Evolutionary conservation across 2,888 invertebrate species (phyloP).

Genomic region (Rhagonycha fulva): DNA sequence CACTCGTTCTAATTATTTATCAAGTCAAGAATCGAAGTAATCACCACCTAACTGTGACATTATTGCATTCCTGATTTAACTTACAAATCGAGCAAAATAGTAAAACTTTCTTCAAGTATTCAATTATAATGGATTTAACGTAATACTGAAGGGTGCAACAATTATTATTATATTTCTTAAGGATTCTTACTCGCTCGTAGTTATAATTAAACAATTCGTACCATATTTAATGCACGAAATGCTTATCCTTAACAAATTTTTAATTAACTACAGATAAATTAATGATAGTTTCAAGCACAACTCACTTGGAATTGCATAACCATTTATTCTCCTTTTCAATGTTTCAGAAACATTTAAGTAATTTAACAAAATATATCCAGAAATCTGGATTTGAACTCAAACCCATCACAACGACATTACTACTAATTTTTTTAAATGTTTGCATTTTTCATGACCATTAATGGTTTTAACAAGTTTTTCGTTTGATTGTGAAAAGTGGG

Average conservation of each 20-base stretch:
- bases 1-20: constrained; percentile 27
- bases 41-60: constrained; percentile 10
- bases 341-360: too few species aligned
- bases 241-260: neutral
- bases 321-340: too few species aligned
- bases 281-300: too few species aligned
- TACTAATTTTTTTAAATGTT: too few species aligned
- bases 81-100: neutral
- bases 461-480: too few species aligned
- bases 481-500: too few species aligned
- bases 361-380: too few species aligned
- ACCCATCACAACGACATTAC: too few species aligned
- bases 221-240: neutral
- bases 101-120: neutral
- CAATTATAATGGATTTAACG: neutral
- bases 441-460: too few species aligned
- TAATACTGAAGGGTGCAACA: neutral
- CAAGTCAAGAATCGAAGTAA: constrained; percentile 21
- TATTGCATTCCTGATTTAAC: neutral
- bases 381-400: too few species aligned
- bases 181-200: neutral
- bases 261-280: too few species aligned
- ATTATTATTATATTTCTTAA: neutral
- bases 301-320: too few species aligned
- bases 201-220: neutral